Evolutionary conservation across 1,140 invertebrate species (phyloP), one percentile per base, ranked within the genome.

Genomic region (Limonius californicus): DNA sequence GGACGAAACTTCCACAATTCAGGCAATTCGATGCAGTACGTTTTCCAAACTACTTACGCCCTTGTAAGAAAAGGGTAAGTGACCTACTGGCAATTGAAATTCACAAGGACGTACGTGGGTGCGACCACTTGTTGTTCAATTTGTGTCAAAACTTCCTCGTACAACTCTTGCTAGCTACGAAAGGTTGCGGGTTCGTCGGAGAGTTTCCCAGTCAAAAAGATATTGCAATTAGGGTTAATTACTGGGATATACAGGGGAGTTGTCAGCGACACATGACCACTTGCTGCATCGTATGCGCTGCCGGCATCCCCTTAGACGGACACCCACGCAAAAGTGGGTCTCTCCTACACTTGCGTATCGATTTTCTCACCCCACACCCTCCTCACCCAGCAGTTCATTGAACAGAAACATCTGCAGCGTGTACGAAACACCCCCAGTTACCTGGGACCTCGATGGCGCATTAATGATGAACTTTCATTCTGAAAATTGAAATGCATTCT

Each of bases 41-140:
- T n/a, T n/a, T n/a, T n/a, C n/a, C n/a, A n/a, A n/a, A n/a, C 23
- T 27, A 27, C 23, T 27, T 27, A 27, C 9, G 23, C 23, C 23
- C 23, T 27, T 27, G 23, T 27, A 27, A 27, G 3, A 50, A 50
- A 50, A 50, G 45, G 45, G 45, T 21, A 50, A 50, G 45, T 50
- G 45, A 50, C 45, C 45, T 50, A 50, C 8, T 50, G 19, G 18
- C 45, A 50, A 18, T 9, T 19, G 45, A 50, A 50, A 50, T 50
- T 50, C 14, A 50, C 45, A 50, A 50, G 45, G 45, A 50, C 45
- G 45, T 50, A 50, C 45, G 45, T 50, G 45, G 45, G 45, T 21
- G 45, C 45, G 45, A 50, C 45, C 45, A 50, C 45, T 50, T 50
- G 45, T 50, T 50, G 45, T 50, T 15, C 45, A 14, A 50, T 19